These are phyloP conservation scores for Cartodere bifasciata DNA, from an alignment of 2,888 invertebrate genomes.

Conservation along the genomic window DNA sequence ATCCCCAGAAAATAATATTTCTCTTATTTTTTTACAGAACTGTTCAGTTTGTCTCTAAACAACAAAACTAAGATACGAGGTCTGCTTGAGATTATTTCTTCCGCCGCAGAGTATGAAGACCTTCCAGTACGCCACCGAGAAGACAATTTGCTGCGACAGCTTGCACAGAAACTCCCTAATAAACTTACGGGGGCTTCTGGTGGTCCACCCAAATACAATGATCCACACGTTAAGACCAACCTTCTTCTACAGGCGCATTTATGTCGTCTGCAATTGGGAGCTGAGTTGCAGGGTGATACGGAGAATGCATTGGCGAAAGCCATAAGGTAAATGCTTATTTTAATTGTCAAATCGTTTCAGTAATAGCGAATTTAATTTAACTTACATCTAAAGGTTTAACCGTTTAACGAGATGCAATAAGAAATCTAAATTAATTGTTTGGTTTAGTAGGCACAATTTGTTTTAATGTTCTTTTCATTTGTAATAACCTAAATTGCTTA, in stretches of 20 bases:
- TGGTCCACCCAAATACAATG: constrained; percentile 70
- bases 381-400: too few species aligned
- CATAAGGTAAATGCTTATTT: too few species aligned
- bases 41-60: constrained; percentile 93
- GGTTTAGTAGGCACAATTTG: too few species aligned
- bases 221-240: constrained; percentile 95
- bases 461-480: too few species aligned
- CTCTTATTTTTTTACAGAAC: constrained; percentile 47
- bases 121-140: constrained; percentile 92
- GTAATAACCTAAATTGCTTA: too few species aligned
- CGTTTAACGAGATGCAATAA: too few species aligned
- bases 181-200: constrained; percentile 49
- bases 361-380: too few species aligned
- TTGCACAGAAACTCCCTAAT: constrained; percentile 42
- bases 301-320: constrained; percentile 80
- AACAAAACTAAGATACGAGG: constrained; percentile 96
- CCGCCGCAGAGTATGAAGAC: constrained; percentile 92
- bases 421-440: too few species aligned
- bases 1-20: constrained; percentile 1
- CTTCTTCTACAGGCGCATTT: constrained; percentile 91
- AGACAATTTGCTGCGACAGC: constrained; percentile 63
- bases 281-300: constrained; percentile 94
- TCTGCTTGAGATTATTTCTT: constrained; percentile 93
- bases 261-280: constrained; percentile 84
- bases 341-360: too few species aligned